These are phyloP conservation scores for Hirtodrosophila confusa DNA, from an alignment of 2,888 invertebrate species.

Conservation along the genomic window DNA sequence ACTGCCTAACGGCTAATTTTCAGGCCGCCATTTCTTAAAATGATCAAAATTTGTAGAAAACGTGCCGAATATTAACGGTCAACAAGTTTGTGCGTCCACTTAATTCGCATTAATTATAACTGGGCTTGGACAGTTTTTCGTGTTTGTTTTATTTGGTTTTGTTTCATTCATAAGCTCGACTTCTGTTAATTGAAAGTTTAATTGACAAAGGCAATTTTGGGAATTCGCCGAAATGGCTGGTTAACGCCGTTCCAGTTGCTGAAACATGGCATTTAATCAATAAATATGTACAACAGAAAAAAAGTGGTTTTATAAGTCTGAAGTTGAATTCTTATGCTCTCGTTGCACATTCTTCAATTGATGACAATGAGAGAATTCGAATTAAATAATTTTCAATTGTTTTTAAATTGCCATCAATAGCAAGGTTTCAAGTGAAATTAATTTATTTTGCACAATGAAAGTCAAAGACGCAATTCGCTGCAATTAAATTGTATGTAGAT, in stretches of 20 bases:
- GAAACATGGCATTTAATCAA: slow-evolving; percentile 39
- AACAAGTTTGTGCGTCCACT: background rate
- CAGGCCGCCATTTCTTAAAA: background rate
- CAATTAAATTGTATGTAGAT: slow-evolving; percentile 46
- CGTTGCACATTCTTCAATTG: slow-evolving; percentile 61
- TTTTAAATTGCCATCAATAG: slow-evolving; percentile 78
- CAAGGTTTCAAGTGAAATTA: slow-evolving; percentile 74
- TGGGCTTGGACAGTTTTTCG: slow-evolving; percentile 27
- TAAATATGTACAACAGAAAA: slow-evolving; percentile 9
- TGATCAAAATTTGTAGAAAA: background rate
- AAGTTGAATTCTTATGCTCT: slow-evolving; percentile 30
- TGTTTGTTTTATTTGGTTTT: slow-evolving; percentile 6
- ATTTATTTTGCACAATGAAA: slow-evolving; percentile 76
- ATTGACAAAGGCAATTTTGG: slow-evolving; percentile 59
- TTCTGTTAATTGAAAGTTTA: slow-evolving; percentile 57
- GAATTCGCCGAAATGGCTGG: slow-evolving; percentile 38
- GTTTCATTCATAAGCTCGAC: slow-evolving; percentile 50
- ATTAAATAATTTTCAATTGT: slow-evolving; percentile 73
- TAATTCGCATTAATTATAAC: slow-evolving; percentile 49
- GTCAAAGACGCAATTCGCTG: slow-evolving; percentile 70
- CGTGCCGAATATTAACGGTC: background rate
- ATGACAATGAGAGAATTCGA: slow-evolving; percentile 48
- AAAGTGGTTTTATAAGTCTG: slow-evolving; percentile 17
- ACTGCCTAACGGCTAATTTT: slow-evolving; percentile 11
- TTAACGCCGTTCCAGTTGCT: slow-evolving; percentile 7